Evolutionary conservation across 2,797 vertebrate species (phyloP).

Genomic region (Cichlasoma orientale): DNA sequence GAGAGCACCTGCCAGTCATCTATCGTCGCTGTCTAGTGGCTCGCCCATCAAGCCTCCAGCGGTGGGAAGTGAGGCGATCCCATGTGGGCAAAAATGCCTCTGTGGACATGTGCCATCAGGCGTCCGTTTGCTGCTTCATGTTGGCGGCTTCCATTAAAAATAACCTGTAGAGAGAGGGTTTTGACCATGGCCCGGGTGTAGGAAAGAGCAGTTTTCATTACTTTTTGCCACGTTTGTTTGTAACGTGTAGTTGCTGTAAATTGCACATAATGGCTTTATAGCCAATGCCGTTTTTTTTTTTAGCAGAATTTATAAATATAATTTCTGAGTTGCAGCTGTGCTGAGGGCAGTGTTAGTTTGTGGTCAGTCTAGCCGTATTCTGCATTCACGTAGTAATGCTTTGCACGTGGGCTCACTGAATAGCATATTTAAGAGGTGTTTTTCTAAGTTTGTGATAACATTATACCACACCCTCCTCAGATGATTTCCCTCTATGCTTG

Average conservation of each 20-base stretch:
- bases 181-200: too few relatives aligned
- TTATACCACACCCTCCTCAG: slow-evolving; percentile 8
- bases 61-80: neutral
- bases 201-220: too few relatives aligned
- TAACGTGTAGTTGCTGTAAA: neutral
- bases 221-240: neutral
- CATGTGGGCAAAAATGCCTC: neutral
- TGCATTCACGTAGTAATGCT: neutral
- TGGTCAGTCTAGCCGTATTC: neutral
- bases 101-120: neutral
- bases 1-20: neutral
- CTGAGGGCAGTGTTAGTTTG: neutral
- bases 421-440: slow-evolving; percentile 24
- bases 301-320: neutral
- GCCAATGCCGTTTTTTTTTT: neutral
- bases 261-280: neutral
- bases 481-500: slow-evolving; percentile 35
- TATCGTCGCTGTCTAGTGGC: neutral
- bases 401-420: neutral
- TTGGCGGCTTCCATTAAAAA: neutral
- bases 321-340: neutral
- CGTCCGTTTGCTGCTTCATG: neutral
- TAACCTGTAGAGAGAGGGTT: neutral
- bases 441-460: slow-evolving; percentile 37
- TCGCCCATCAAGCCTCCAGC: neutral